These are phyloP conservation scores for Noctua janthe DNA, from an alignment of 2,888 invertebrate genomes.

Conservation along the genomic window DNA sequence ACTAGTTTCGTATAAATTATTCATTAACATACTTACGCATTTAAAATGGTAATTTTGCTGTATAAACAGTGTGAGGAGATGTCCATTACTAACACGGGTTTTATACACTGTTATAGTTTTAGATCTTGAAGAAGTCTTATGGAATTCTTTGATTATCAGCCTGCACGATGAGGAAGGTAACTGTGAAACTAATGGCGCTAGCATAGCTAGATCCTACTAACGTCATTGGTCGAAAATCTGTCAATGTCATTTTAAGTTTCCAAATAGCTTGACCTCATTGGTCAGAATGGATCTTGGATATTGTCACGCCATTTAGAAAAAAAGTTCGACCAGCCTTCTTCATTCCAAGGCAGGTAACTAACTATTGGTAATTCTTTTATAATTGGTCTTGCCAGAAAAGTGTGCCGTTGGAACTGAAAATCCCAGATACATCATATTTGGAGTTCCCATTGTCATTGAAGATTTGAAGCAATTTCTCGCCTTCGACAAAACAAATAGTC, in stretches of 20 bases:
- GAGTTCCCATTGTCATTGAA: not conserved
- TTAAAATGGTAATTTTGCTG: constrained; percentile 53
- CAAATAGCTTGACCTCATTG: not conserved
- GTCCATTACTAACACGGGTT: constrained; percentile 8
- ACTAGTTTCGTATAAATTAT: constrained; percentile 52
- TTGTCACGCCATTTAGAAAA: not conserved
- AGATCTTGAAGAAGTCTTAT: not conserved
- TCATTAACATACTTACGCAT: constrained; percentile 59
- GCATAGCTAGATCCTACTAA: not conserved
- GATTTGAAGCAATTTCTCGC: not conserved
- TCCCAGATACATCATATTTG: not conserved
- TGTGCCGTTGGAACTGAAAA: not conserved
- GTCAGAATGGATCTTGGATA: not conserved
- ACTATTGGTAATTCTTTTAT: not conserved
- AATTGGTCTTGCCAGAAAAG: not conserved
- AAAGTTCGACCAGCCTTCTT: not conserved
- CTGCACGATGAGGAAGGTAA: not conserved
- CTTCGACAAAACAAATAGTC: not conserved
- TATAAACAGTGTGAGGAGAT: constrained; percentile 22
- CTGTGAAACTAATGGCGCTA: not conserved
- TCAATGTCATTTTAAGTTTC: not conserved
- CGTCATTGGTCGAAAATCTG: not conserved
- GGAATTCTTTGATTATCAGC: not conserved
- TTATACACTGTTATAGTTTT: constrained; percentile 14
- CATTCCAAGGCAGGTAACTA: not conserved